A percentile compares a stretch with the other conserved stretches of the same genome.
These are phyloP conservation scores for Chaetoderma sp. DNA, from an alignment of 2,888 invertebrate genomes.

Conservation along the genomic window DNA sequence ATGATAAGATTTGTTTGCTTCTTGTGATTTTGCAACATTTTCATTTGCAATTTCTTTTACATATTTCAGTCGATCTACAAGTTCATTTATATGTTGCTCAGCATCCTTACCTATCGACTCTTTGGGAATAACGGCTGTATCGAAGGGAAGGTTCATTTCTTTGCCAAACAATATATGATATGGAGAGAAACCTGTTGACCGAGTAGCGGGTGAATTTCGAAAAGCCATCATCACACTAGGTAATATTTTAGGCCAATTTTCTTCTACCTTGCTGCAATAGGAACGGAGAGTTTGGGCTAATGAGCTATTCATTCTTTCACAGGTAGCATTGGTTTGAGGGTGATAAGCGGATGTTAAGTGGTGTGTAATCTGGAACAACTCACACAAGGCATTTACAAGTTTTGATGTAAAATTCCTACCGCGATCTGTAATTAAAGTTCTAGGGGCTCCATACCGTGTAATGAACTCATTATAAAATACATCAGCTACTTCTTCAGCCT, in stretches of 20 bases:
- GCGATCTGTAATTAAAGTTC: background rate
- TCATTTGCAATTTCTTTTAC: background rate
- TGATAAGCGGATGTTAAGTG: background rate
- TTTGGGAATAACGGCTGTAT: background rate
- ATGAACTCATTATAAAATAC: background rate
- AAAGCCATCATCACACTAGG: background rate
- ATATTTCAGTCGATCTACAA: background rate
- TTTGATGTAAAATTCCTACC: background rate
- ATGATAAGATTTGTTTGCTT: background rate
- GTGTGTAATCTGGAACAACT: background rate
- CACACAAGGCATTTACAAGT: background rate
- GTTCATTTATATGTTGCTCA: background rate
- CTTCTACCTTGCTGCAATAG: too few species aligned
- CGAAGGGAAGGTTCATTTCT: background rate
- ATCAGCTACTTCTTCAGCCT: background rate
- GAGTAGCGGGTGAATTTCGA: background rate
- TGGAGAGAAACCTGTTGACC: constrained; percentile 1
- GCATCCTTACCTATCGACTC: too few species aligned
- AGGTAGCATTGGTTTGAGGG: background rate
- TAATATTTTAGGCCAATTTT: background rate
- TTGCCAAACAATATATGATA: background rate
- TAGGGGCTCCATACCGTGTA: background rate
- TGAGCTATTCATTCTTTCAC: background rate
- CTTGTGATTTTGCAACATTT: background rate
- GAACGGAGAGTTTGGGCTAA: background rate